Evolutionary conservation across 2,888 invertebrate genomes (phyloP).

Genomic region (Sacculina carcini): DNA sequence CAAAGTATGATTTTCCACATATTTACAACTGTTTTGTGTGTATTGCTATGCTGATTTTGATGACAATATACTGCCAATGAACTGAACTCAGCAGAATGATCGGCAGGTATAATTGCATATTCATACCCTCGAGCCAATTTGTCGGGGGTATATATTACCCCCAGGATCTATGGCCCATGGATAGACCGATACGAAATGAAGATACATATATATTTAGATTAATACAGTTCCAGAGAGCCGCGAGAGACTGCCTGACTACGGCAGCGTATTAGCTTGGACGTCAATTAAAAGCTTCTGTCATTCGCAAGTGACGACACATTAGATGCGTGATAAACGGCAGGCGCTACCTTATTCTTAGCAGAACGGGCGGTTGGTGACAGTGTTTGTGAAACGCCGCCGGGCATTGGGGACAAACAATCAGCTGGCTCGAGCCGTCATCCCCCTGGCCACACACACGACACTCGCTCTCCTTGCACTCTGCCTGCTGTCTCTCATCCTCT

Average conservation of each 20-base stretch:
- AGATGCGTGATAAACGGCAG: neutral
- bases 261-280: too few relatives aligned
- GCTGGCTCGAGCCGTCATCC: conserved; percentile 7
- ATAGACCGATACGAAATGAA: neutral
- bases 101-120: too few relatives aligned
- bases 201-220: neutral
- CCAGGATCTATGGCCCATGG: too few relatives aligned
- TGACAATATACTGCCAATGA: too few relatives aligned
- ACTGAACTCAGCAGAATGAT: too few relatives aligned
- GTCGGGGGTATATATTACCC: too few relatives aligned
- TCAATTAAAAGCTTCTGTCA: neutral
- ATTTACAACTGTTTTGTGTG: too few relatives aligned
- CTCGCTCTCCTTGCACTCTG: conserved; percentile 7
- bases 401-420: conserved; percentile 11
- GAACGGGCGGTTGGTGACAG: conserved; percentile 12
- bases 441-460: conserved; percentile 9
- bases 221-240: neutral
- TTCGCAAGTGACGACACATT: neutral
- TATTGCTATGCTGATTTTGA: too few relatives aligned
- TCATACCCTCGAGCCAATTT: too few relatives aligned
- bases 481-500: neutral
- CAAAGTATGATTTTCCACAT: too few relatives aligned
- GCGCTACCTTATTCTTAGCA: conserved; percentile 11
- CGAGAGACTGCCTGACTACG: too few relatives aligned
- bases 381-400: conserved; percentile 12